Evolutionary conservation across 1,140 invertebrate species (phyloP), one percentile per base, ranked within the genome.

Genomic region (Augochlora pura): DNA sequence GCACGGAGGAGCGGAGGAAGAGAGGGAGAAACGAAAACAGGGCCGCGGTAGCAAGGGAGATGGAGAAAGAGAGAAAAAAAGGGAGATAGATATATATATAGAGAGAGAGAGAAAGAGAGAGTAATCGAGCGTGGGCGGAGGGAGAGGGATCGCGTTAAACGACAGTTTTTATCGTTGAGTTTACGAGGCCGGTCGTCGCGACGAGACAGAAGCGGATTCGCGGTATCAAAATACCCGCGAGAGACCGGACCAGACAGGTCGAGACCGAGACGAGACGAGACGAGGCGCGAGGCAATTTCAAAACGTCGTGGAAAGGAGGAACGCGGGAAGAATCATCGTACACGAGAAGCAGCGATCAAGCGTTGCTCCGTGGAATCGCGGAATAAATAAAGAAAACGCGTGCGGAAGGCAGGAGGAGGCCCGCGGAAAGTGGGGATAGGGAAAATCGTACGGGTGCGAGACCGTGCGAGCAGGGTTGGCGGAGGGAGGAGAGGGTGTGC

Each of bases 331-430:
- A 72, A 75, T 86, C 88, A 86, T 87, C 80, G 87, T 78, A 63
- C 16, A 27, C 75, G 65, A 16, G 21, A n/a, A 9, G 78, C 39
- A 8, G 32, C 32, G 46, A 39, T n/a, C 46, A 52, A 76, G 72
- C 64, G 86, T 80, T 82, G 86, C 82, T 52, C 85, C 82, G 77
- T 67, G 73, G 80, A 86, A 81, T 88, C 82, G 83, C 83, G 83
- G 88, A 83, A 90, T 91, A 90, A 91, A 91, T 91, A 90, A 91
- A 89, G 89, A 86, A 86, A 88, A 84, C 90, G 90, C 87, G 90
- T 89, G 89, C 75, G 83, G 80, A 84, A 63, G 72, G 70, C 69
- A 21, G 54, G 52, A 63, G 38, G 70, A 74, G 62, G 70, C 54
- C 54, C 76, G 66, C 60, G 74, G 62, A 38, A 77, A 73, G 69